phyloP scores from a whole-genome alignment of 2,797 vertebrate species.

The Manis javanica region DNA sequence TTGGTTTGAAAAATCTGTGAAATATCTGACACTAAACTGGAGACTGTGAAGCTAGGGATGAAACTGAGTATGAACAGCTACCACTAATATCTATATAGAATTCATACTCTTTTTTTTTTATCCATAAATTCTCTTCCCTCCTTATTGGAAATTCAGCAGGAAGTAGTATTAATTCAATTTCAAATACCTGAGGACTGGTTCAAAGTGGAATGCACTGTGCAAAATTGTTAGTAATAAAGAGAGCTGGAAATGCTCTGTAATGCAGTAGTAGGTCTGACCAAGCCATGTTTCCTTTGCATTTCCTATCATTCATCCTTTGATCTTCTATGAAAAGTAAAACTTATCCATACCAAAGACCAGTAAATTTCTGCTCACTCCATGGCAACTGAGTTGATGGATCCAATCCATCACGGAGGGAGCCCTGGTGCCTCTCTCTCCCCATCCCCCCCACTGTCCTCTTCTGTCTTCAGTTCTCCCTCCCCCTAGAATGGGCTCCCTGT shows the following conservation, averaged over 20 bases:
- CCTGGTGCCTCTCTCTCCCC: not conserved
- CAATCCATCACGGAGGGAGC: not conserved
- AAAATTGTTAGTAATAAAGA: conserved; percentile 39
- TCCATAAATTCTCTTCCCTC: conserved; percentile 16
- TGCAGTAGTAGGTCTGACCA: not conserved
- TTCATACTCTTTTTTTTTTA: conserved; percentile 1
- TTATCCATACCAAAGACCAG: not conserved
- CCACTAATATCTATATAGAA: not conserved
- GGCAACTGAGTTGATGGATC: not conserved
- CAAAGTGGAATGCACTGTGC: not conserved
- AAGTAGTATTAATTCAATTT: conserved; percentile 21
- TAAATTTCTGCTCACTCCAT: not conserved
- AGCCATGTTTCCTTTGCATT: not conserved
- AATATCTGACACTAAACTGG: conserved; percentile 14
- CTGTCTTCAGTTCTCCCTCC: not conserved
- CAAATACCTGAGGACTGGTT: not conserved
- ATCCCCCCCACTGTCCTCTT: not conserved
- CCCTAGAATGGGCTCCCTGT: not conserved
- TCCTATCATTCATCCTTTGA: not conserved
- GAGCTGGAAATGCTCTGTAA: not conserved
- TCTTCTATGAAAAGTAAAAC: not conserved
- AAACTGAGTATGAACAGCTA: not conserved
- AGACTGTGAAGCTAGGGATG: not conserved
- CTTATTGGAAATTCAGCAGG: not conserved
- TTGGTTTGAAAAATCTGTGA: conserved; percentile 12